Evolutionary conservation across 2,113 vertebrate species (phyloP).

Genomic region (Romanogobio albipinnatus): DNA sequence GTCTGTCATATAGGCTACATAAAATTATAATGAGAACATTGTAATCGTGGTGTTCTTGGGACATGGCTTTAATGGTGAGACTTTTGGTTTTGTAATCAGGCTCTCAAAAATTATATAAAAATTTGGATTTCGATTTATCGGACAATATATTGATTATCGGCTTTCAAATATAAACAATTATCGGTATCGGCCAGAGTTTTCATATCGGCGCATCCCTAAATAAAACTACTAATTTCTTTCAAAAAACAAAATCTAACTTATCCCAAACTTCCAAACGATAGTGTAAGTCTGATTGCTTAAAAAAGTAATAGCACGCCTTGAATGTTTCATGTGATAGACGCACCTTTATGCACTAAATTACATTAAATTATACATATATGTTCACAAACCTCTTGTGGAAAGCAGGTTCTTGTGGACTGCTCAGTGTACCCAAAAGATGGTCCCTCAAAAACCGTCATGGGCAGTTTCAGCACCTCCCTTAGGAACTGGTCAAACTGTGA

Average conservation of each 20-base stretch:
- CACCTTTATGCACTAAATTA: neutral
- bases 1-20: too few relatives aligned
- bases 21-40: too few relatives aligned
- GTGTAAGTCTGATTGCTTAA: neutral
- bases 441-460: constrained; percentile 94
- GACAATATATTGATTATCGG: too few relatives aligned
- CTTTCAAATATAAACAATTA: too few relatives aligned
- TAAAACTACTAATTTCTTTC: neutral
- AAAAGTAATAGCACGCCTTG: neutral
- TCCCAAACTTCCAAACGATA: neutral
- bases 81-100: too few relatives aligned
- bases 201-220: neutral
- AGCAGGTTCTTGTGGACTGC: constrained; percentile 91
- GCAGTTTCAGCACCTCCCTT: constrained; percentile 93
- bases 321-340: neutral
- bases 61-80: too few relatives aligned
- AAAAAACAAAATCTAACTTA: neutral
- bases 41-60: too few relatives aligned
- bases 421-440: constrained; percentile 97
- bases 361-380: neutral
- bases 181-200: too few relatives aligned
- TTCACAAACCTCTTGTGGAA: constrained; percentile 87
- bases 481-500: constrained; percentile 95
- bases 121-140: too few relatives aligned
- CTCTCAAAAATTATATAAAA: too few relatives aligned